Conservation (phyloP, 1,140 invertebrate genomes). For the Drosophila tropicalis region DNA sequence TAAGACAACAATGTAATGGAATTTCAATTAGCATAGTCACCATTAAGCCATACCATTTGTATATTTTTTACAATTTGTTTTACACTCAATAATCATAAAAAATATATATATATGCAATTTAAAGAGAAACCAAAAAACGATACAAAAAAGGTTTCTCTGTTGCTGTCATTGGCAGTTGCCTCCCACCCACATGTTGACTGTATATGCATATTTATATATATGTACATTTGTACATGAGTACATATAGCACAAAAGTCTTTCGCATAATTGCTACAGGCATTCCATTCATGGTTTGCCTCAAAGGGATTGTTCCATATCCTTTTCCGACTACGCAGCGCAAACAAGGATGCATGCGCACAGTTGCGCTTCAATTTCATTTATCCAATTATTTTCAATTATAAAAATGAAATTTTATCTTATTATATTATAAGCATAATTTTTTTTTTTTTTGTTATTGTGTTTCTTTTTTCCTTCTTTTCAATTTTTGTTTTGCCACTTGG, state of each 20-base stretch:
- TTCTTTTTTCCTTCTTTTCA: not conserved
- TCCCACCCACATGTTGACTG: slow-evolving; percentile 1
- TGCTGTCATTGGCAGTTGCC: not conserved
- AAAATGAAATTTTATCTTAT: slow-evolving; percentile 13
- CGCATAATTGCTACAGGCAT: slow-evolving; percentile 2
- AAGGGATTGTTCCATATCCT: slow-evolving; percentile 7
- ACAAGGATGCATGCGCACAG: slow-evolving; percentile 17
- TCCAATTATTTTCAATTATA: slow-evolving; percentile 24
- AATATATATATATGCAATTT: not conserved
- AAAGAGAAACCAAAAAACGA: not conserved
- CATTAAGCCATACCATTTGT: too few species aligned
- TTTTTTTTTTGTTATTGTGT: not conserved
- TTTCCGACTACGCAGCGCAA: not conserved
- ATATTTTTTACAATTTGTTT: slow-evolving; percentile 4
- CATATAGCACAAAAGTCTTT: not conserved
- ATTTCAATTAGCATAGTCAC: too few species aligned
- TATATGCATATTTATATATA: not conserved
- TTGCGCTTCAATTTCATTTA: slow-evolving; percentile 21
- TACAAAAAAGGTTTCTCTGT: not conserved
- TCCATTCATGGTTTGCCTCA: slow-evolving; percentile 4
- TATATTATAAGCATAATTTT: slow-evolving; percentile 8
- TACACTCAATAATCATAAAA: slow-evolving; percentile 3
- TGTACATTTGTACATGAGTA: not conserved
- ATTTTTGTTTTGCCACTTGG: not conserved
- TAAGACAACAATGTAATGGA: too few species aligned